phyloP scores from a whole-genome alignment of 2,797 vertebrate genomes.

The Cottoperca gobio region DNA sequence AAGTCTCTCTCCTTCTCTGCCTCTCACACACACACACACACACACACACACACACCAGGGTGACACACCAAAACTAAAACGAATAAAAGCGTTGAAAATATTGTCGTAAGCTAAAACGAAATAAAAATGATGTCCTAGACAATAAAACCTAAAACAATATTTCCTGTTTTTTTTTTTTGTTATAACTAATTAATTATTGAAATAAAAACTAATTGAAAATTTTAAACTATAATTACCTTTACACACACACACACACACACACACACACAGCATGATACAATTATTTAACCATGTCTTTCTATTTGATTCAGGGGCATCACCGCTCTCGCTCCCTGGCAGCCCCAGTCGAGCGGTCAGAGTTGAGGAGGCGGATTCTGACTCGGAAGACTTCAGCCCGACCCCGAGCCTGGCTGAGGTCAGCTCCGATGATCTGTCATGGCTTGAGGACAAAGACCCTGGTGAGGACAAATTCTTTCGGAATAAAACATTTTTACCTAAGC shows the following conservation, averaged over 20 bases:
- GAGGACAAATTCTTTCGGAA: constrained; percentile 24
- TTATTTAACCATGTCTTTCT: neutral
- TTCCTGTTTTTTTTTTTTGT: too few relatives aligned
- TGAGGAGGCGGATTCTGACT: constrained; percentile 72
- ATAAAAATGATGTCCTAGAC: too few relatives aligned
- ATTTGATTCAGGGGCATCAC: constrained; percentile 48
- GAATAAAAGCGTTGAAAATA: too few relatives aligned
- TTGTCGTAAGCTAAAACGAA: too few relatives aligned
- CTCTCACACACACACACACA: neutral
- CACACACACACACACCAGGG: neutral
- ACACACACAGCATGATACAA: neutral
- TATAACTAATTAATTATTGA: too few relatives aligned
- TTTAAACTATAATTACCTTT: too few relatives aligned
- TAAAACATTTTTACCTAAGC: neutral
- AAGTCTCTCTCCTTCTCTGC: constrained; percentile 1
- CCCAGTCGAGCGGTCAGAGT: constrained; percentile 32
- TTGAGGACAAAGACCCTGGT: constrained; percentile 77
- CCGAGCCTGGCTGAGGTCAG: constrained; percentile 86
- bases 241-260: neutral
- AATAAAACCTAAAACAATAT: too few relatives aligned
- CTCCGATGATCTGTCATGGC: constrained; percentile 84
- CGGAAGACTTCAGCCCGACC: constrained; percentile 83
- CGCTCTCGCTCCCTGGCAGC: constrained; percentile 11
- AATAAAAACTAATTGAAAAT: too few relatives aligned
- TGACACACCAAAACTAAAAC: too few relatives aligned